A percentile compares a stretch with the other conserved stretches of the same genome.
Evolutionary conservation across 2,888 invertebrate genomes (phyloP).

Genomic region (Adelphocoris suturalis): DNA sequence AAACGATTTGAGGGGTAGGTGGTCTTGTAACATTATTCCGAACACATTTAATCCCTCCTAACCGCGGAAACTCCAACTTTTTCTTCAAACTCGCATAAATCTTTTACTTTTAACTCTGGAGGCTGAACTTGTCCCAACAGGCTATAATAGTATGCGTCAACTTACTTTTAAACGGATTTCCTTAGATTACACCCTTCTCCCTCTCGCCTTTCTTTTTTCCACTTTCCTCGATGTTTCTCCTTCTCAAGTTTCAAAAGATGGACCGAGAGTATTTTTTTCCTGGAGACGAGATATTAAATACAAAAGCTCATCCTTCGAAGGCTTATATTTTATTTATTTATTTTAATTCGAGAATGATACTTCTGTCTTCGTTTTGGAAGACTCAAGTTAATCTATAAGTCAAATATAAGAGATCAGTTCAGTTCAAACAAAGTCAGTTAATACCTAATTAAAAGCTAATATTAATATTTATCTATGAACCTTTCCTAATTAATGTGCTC

Average conservation of each 20-base stretch:
- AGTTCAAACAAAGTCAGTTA: too few relatives aligned
- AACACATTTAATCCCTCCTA: constrained; percentile 54
- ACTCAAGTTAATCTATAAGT: background rate
- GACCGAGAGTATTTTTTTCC: constrained; percentile 18
- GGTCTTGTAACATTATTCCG: constrained; percentile 57
- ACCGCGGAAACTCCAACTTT: constrained; percentile 53
- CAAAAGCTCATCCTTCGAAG: background rate
- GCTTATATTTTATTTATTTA: constrained; percentile 50
- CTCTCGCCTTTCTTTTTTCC: background rate
- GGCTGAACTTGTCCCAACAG: constrained; percentile 62
- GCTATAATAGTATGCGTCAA: constrained; percentile 68
- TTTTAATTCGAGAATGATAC: constrained; percentile 10
- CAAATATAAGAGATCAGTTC: background rate
- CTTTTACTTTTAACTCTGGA: constrained; percentile 61
- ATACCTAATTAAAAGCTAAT: too few relatives aligned
- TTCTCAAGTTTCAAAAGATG: constrained; percentile 44
- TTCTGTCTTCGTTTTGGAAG: background rate
- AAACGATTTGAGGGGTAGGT: too few relatives aligned
- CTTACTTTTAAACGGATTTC: constrained; percentile 68
- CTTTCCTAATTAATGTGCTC: too few relatives aligned
- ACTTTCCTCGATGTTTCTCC: constrained; percentile 49
- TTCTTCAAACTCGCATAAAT: constrained; percentile 66
- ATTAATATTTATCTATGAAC: too few relatives aligned
- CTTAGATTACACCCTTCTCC: constrained; percentile 62
- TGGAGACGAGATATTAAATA: constrained; percentile 39